Evolutionary conservation across 1,140 invertebrate genomes (phyloP).

Genomic region (Drosophila hydei): DNA sequence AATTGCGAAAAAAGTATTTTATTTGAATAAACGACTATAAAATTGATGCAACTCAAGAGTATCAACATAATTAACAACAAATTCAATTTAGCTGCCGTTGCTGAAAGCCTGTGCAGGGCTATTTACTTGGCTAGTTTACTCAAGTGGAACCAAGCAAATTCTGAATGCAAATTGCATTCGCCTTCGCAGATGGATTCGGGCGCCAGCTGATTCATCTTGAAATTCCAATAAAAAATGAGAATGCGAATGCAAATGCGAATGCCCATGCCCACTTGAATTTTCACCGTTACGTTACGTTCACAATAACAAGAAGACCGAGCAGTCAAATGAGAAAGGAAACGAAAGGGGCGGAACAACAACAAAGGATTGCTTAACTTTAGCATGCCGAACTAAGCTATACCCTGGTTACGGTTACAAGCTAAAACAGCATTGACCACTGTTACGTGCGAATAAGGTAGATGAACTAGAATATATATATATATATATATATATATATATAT

Average conservation of each 20-base stretch:
- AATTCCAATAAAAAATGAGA: not conserved
- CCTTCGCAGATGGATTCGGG: not conserved
- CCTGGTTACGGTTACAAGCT: too few species aligned
- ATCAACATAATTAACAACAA: not conserved
- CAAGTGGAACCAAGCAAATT: slow-evolving; percentile 21
- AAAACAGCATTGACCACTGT: too few species aligned
- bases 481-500: too few species aligned
- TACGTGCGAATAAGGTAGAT: too few species aligned
- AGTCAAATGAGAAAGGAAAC: too few species aligned
- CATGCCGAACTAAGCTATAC: too few species aligned
- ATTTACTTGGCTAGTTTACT: slow-evolving; percentile 16
- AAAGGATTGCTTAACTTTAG: not conserved
- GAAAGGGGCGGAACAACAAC: slow-evolving; percentile 4
- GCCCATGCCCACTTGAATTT: slow-evolving; percentile 28
- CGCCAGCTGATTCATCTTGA: slow-evolving; percentile 5
- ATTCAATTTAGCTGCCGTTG: not conserved
- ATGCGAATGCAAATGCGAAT: slow-evolving; percentile 1
- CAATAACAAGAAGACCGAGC: slow-evolving; percentile 4
- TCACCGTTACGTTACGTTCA: slow-evolving; percentile 30
- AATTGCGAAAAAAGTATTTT: too few species aligned
- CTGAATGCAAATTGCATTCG: not conserved
- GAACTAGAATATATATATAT: too few species aligned
- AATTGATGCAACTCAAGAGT: slow-evolving; percentile 4
- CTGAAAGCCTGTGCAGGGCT: too few species aligned
- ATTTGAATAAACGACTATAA: too few species aligned